These are phyloP conservation scores for Agrochola macilenta DNA, from an alignment of 2,888 invertebrate genomes.

Conservation along the genomic window DNA sequence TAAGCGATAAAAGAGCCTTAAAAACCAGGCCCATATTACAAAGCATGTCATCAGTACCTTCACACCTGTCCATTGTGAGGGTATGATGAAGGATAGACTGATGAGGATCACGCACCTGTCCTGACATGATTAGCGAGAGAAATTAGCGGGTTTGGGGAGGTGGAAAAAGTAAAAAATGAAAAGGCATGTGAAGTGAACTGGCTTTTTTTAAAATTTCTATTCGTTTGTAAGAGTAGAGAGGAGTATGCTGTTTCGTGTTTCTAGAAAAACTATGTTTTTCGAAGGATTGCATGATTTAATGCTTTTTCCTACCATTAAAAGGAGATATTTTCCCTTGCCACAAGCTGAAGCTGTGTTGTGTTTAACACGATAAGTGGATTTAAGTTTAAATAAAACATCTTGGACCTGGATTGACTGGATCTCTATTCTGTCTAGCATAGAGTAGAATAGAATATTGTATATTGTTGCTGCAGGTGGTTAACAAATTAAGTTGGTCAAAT, in stretches of 20 bases:
- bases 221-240: too few species aligned
- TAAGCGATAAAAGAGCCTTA: background rate
- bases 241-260: background rate
- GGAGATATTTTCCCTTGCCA: background rate
- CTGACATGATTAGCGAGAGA: conserved; percentile 7
- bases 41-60: conserved; percentile 32
- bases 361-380: background rate
- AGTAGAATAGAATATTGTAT: too few species aligned
- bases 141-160: conserved; percentile 12
- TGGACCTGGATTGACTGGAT: too few species aligned
- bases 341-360: background rate
- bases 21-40: background rate
- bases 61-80: conserved; percentile 10
- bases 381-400: background rate
- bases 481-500: too few species aligned
- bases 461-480: too few species aligned
- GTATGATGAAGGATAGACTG: conserved; percentile 3
- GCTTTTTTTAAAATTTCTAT: too few species aligned
- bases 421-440: too few species aligned
- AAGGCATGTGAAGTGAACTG: background rate
- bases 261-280: background rate
- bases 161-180: background rate
- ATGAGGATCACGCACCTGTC: conserved; percentile 49
- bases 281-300: background rate
- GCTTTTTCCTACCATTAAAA: background rate